Base-by-base conservation (phyloP, 64 coral and sea anemone genomes). In the Cladopsammia gracilis region DNA sequence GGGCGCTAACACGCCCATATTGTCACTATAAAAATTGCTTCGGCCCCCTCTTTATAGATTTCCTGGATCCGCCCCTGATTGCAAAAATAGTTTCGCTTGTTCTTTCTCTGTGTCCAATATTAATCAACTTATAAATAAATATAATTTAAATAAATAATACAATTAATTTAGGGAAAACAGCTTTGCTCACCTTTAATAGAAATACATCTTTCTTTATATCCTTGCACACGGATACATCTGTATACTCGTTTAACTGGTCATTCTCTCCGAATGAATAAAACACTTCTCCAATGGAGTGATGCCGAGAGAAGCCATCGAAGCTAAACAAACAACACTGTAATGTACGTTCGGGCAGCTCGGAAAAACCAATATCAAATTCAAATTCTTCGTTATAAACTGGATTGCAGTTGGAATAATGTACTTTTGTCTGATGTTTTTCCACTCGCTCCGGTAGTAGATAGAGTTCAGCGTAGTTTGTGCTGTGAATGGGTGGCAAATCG, bases 261-360 rank as follows among this genome's bases (percentile, higher is more conserved):
- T 96, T 86, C 59, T 87, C 58, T 58, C 93, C 98, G 78, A 99
- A 99, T 8, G 94, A 96, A 56, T 99, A 80, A 59, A 99, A 96
- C 25, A 96, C 88, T 22, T 96, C 90, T 12, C 98, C 98, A 12
- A 99, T 59, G 16, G 94, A 83, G 3, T 92, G 82, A 49, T 96
- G 92, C 15, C 85, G 95, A 12, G 98, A 99, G 44, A 94, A 99
- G 15, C 94, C 98, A 62, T 99, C 98, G 19, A 85, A 96, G 58
- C 89, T 88, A n/a, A 69, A 90, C 51, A 96, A 64, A 62, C 94
- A 96, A 52, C 96, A 88, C 4, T 96, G 95, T 4, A 99, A 77
- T 0, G 98, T 99, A 7, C 98, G 71, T 59, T 99, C 98, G 0
- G 72, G 43, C 0, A 99, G 88, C 85, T 99, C 98, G 1, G 87